Conservation (phyloP, 2,797 vertebrate species). For the Coranthus polyacanthus region DNA sequence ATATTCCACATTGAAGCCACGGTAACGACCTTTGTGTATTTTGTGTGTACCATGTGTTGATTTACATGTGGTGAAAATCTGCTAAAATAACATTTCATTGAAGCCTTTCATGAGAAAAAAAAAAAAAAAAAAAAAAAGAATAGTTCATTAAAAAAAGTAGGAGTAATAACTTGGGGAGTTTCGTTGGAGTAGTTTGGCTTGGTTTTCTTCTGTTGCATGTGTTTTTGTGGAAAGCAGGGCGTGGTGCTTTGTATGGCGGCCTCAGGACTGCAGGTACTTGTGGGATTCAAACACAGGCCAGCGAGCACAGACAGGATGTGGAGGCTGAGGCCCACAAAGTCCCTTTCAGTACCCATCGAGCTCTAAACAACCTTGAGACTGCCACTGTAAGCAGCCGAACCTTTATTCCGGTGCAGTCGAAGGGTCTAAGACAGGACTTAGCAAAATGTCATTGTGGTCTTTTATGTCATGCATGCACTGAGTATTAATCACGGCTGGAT, state of each 20-base stretch:
- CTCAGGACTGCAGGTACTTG: slow-evolving; percentile 20
- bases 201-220: not conserved
- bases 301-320: not conserved
- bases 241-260: not conserved
- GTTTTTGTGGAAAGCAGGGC: not conserved
- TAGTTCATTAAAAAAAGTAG: not conserved
- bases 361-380: slow-evolving; percentile 55
- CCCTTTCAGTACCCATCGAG: not conserved
- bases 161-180: not conserved
- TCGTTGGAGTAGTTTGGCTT: not conserved
- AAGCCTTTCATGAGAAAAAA: not conserved
- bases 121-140: too few relatives aligned
- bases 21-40: too few relatives aligned
- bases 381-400: slow-evolving; percentile 8
- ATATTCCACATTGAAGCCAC: too few relatives aligned
- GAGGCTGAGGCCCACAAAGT: not conserved
- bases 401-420: slow-evolving; percentile 11
- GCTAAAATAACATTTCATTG: not conserved
- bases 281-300: slow-evolving; percentile 21
- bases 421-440: slow-evolving; percentile 56
- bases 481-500: slow-evolving; percentile 93
- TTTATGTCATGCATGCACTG: slow-evolving; percentile 84
- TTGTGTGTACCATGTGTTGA: too few relatives aligned
- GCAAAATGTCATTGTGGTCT: slow-evolving; percentile 89
- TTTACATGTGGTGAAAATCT: too few relatives aligned